Conservation (phyloP, 2,797 vertebrate species). For the Phrynocephalus forsythii region DNA sequence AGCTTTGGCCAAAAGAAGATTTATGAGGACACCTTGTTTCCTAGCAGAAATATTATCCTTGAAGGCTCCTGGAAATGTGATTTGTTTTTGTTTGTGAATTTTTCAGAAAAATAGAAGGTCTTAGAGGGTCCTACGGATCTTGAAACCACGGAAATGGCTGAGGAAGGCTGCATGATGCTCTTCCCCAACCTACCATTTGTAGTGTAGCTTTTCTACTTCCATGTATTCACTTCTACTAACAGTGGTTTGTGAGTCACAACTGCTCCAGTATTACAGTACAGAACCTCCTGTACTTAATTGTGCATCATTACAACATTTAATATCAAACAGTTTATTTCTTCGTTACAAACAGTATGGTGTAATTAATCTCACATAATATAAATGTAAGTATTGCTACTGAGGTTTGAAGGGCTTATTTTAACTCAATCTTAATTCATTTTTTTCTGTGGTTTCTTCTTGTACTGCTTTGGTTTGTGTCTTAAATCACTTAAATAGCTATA, state of each 20-base stretch:
- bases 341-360: background rate
- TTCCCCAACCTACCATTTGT: too few relatives aligned
- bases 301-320: conserved; percentile 6
- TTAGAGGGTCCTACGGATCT: too few relatives aligned
- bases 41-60: too few relatives aligned
- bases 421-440: background rate
- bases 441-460: background rate
- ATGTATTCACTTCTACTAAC: background rate
- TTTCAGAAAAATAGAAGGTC: too few relatives aligned
- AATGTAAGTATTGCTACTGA: background rate
- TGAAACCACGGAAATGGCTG: too few relatives aligned
- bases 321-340: conserved; percentile 1
- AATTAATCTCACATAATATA: background rate
- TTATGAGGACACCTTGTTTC: too few relatives aligned
- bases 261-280: background rate
- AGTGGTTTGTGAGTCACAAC: background rate
- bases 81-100: too few relatives aligned
- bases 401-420: background rate
- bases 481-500: conserved; percentile 17
- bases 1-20: too few relatives aligned
- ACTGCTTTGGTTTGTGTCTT: background rate
- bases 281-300: background rate
- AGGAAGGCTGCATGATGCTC: too few relatives aligned
- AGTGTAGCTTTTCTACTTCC: background rate
- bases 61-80: too few relatives aligned